These are phyloP conservation scores for Triops cancriformis DNA, from an alignment of 1,140 invertebrate species.

Conservation along the genomic window DNA sequence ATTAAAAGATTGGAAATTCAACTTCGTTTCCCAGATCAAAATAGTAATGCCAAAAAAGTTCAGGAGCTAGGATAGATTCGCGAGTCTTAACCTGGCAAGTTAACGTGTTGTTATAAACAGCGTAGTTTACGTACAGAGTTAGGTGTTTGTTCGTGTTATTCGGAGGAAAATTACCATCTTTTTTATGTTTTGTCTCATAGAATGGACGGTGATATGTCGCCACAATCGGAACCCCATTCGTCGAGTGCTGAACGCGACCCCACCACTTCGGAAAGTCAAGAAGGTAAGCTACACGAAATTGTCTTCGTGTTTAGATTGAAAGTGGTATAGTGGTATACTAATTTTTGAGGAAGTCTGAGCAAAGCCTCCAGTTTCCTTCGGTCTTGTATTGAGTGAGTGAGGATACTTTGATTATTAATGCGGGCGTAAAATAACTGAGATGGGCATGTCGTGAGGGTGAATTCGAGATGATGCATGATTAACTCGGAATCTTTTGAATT, in stretches of 20 bases:
- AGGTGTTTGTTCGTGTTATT: too few species aligned
- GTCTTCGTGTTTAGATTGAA: neutral
- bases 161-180: neutral
- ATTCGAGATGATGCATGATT: neutral
- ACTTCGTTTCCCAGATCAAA: too few species aligned
- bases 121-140: too few species aligned
- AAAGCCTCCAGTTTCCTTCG: neutral
- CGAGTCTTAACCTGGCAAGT: too few species aligned
- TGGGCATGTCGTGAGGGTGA: neutral
- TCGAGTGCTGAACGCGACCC: slow-evolving; percentile 26
- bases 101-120: too few species aligned
- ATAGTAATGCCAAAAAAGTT: too few species aligned
- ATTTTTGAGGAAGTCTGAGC: neutral
- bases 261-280: slow-evolving; percentile 22
- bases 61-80: too few species aligned
- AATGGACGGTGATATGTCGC: slow-evolving; percentile 27
- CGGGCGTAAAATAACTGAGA: neutral
- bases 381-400: too few species aligned
- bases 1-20: too few species aligned
- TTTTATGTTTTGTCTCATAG: slow-evolving; percentile 21
- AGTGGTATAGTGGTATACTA: neutral
- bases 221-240: slow-evolving; percentile 25
- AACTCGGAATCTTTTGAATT: slow-evolving; percentile 11
- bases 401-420: neutral
- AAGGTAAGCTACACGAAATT: slow-evolving; percentile 25